Percentiles rank a stretch among this genome's conserved stretches.
These are phyloP conservation scores for Xenentodon cancila DNA, from an alignment of 2,797 vertebrate species.

Conservation along the genomic window DNA sequence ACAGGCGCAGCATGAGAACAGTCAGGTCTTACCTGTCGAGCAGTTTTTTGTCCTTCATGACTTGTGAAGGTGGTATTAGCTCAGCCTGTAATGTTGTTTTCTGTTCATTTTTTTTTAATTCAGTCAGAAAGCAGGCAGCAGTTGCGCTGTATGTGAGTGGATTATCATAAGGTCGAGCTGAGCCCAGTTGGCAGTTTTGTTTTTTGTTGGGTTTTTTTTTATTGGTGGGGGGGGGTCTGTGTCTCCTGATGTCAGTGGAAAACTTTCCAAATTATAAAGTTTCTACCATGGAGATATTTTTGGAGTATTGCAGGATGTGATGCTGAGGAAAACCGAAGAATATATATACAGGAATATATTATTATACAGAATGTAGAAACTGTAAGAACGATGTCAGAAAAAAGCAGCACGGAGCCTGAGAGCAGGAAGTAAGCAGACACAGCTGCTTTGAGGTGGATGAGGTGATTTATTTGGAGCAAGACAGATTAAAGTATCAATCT, in stretches of 20 bases:
- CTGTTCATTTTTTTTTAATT: slow-evolving; percentile 23
- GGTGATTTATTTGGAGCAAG: slow-evolving; percentile 41
- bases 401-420: slow-evolving; percentile 34
- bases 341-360: slow-evolving; percentile 53
- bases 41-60: slow-evolving; percentile 30
- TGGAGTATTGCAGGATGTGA: slow-evolving; percentile 23
- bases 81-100: slow-evolving; percentile 47
- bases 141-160: slow-evolving; percentile 17
- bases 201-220: too few relatives aligned
- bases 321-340: slow-evolving; percentile 31
- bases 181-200: slow-evolving; percentile 6
- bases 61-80: slow-evolving; percentile 31
- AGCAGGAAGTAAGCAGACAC: slow-evolving; percentile 54
- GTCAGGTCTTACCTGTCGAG: slow-evolving; percentile 36
- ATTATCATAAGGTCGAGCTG: slow-evolving; percentile 32
- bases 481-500: slow-evolving; percentile 43
- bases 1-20: slow-evolving; percentile 1
- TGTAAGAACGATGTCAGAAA: slow-evolving; percentile 36
- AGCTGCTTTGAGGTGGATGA: slow-evolving; percentile 55
- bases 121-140: slow-evolving; percentile 29
- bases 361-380: slow-evolving; percentile 44
- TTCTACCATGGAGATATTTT: slow-evolving; percentile 42
- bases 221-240: too few relatives aligned
- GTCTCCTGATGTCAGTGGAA: slow-evolving; percentile 25
- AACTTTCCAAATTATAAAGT: slow-evolving; percentile 34